These are phyloP conservation scores for Lutraria rhynchaena DNA, from an alignment of 1,140 invertebrate genomes.

Conservation along the genomic window DNA sequence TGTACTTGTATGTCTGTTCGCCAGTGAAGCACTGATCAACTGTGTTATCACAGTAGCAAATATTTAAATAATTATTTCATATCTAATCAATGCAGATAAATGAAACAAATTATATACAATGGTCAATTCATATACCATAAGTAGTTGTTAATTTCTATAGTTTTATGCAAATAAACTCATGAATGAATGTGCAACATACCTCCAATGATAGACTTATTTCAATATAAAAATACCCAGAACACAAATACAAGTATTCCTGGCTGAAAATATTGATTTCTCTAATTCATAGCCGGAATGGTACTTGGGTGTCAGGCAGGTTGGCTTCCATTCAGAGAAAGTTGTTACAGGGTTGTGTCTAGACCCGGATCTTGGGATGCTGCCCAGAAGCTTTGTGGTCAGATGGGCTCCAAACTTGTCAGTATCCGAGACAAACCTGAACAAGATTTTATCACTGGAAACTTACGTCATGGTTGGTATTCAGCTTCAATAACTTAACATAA, in stretches of 20 bases:
- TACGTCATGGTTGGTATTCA: slow-evolving; percentile 53
- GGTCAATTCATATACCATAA: no score
- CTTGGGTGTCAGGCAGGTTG: slow-evolving; percentile 32
- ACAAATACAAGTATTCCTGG: not conserved
- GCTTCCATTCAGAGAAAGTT: slow-evolving; percentile 42
- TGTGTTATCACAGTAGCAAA: no score
- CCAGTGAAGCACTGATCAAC: no score
- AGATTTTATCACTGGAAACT: slow-evolving; percentile 48
- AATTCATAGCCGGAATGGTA: slow-evolving; percentile 49
- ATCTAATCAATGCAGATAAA: no score
- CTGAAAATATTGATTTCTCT: not conserved
- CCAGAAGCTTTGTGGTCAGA: slow-evolving; percentile 20
- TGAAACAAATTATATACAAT: no score
- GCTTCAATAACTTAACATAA: no score
- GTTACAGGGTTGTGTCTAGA: slow-evolving; percentile 12
- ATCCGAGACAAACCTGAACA: slow-evolving; percentile 36
- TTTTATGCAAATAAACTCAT: no score
- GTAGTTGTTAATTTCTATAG: no score
- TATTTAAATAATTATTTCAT: no score
- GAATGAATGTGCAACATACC: not conserved
- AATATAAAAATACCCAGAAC: not conserved
- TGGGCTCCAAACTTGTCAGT: slow-evolving; percentile 18
- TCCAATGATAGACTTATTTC: not conserved
- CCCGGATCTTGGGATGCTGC: not conserved
- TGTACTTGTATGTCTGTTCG: no score